Evolutionary conservation across 2,113 vertebrate genomes (phyloP).

Genomic region (Arizona elegans): DNA sequence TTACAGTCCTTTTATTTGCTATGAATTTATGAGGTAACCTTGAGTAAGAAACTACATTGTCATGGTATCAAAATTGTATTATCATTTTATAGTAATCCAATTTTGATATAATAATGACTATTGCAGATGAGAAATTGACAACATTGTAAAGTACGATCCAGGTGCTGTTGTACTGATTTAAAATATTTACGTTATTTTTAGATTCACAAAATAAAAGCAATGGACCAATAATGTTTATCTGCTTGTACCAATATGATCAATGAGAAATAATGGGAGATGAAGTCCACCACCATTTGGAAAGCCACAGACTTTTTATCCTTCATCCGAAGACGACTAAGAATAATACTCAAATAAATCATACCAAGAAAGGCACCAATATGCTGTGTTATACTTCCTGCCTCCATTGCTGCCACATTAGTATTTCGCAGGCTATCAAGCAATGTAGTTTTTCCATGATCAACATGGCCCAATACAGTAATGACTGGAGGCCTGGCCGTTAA

Average conservation of each 20-base stretch:
- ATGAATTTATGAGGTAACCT: neutral
- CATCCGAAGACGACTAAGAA: neutral
- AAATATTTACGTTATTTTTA: neutral
- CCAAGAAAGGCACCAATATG: conserved; percentile 88
- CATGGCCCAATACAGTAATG: conserved; percentile 96
- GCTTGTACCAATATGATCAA: neutral
- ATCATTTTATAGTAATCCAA: neutral
- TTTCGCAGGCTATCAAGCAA: conserved; percentile 89
- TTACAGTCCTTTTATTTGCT: neutral
- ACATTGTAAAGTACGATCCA: neutral
- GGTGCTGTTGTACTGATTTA: neutral
- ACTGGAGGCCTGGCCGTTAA: conserved; percentile 81
- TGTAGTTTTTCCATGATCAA: conserved; percentile 96
- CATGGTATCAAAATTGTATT: neutral
- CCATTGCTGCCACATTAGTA: conserved; percentile 82
- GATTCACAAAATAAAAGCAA: neutral
- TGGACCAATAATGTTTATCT: neutral
- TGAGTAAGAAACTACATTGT: neutral
- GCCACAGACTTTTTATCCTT: neutral
- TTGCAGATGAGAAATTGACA: neutral
- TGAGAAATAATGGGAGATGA: neutral
- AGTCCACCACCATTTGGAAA: neutral
- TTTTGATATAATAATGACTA: neutral
- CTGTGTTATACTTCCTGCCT: conserved; percentile 87
- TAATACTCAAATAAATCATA: conserved; percentile 47